Conservation (phyloP, 2,797 vertebrate genomes). For the Percopsis omiscomaycus region DNA sequence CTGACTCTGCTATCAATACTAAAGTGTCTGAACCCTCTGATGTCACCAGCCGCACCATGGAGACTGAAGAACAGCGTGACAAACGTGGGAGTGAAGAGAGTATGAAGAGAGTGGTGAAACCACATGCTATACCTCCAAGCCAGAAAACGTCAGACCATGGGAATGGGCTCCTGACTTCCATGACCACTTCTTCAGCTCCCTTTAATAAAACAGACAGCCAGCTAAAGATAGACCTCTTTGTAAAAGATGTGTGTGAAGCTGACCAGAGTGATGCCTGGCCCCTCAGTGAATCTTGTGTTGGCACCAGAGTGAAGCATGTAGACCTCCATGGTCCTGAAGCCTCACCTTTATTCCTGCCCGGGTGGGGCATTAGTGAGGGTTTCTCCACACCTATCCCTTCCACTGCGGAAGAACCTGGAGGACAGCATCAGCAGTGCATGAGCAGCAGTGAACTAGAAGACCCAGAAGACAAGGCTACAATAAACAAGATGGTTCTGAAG, state of each 20-base stretch:
- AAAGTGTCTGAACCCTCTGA: slow-evolving; percentile 12
- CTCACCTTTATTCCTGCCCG: neutral
- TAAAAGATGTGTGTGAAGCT: neutral
- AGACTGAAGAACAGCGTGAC: slow-evolving; percentile 13
- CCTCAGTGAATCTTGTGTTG: neutral
- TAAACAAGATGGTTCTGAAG: slow-evolving; percentile 5
- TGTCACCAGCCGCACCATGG: neutral
- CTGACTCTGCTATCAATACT: neutral
- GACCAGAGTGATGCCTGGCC: neutral
- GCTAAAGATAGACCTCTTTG: slow-evolving; percentile 8
- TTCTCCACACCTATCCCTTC: neutral
- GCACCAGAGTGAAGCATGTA: neutral
- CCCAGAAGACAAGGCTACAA: neutral
- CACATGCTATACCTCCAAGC: neutral
- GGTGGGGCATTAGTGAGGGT: neutral
- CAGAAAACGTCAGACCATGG: slow-evolving; percentile 15
- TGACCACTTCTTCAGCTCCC: slow-evolving; percentile 4
- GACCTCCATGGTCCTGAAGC: neutral
- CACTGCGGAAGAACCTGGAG: neutral
- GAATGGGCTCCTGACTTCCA: neutral
- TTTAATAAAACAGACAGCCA: neutral
- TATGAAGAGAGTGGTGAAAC: neutral
- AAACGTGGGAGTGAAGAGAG: neutral
- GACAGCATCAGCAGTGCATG: neutral
- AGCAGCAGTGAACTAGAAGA: slow-evolving; percentile 3